phyloP scores from a whole-genome alignment of 2,888 invertebrate genomes.

The Scotopteryx bipunctaria region DNA sequence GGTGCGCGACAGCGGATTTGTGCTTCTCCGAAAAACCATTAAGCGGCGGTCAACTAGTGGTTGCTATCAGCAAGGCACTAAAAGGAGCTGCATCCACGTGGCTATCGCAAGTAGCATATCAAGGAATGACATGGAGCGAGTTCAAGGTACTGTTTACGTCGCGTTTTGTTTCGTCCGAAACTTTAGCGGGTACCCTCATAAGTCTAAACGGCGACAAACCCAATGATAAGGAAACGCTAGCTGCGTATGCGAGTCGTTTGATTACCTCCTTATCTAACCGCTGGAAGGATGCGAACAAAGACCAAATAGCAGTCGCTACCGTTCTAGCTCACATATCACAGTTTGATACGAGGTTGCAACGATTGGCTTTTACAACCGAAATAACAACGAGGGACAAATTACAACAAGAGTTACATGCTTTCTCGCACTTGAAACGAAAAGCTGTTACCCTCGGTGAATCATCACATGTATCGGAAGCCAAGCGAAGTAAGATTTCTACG shows the following conservation, averaged over 20 bases:
- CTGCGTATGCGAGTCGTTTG: background rate
- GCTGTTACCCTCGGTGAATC: background rate
- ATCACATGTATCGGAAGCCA: background rate
- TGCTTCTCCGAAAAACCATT: too few relatives aligned
- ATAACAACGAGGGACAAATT: slow-evolving; percentile 12
- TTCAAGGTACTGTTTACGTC: too few relatives aligned
- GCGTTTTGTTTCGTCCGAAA: too few relatives aligned
- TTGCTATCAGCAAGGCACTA: too few relatives aligned
- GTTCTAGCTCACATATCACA: slow-evolving; percentile 20
- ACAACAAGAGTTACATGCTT: slow-evolving; percentile 13
- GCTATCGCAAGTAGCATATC: too few relatives aligned
- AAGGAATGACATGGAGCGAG: too few relatives aligned
- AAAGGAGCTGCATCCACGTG: too few relatives aligned
- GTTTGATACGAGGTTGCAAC: slow-evolving; percentile 19
- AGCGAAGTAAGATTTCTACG: background rate
- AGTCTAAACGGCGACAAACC: background rate
- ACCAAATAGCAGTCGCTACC: slow-evolving; percentile 22
- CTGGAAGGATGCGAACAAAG: slow-evolving; percentile 9
- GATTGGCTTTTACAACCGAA: slow-evolving; percentile 21
- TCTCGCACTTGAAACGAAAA: slow-evolving; percentile 18
- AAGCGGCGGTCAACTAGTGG: too few relatives aligned
- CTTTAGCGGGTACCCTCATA: too few relatives aligned
- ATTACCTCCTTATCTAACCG: background rate
- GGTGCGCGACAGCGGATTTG: too few relatives aligned
- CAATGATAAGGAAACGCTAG: background rate